A percentile compares a stretch with the other conserved stretches of the same genome.
Conservation (phyloP, 1,140 invertebrate species). For the Caerostris extrusa region DNA sequence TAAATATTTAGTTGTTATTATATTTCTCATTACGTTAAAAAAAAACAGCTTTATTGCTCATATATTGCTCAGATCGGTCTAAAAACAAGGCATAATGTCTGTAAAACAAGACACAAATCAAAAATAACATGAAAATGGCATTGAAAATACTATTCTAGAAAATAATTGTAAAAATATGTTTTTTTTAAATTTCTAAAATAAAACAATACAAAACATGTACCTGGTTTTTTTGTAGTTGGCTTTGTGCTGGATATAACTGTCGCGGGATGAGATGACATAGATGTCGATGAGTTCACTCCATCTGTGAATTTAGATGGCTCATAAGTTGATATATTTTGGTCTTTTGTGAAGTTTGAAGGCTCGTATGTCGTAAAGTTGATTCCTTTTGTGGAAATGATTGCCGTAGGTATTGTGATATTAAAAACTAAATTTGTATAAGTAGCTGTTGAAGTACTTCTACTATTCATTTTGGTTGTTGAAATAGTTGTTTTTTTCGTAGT, state of each 20-base stretch:
- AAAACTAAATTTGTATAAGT: background rate
- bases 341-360: background rate
- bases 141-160: too few species aligned
- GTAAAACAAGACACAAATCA: too few species aligned
- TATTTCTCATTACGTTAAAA: too few species aligned
- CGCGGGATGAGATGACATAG: background rate
- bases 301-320: background rate
- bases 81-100: too few species aligned
- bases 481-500: background rate
- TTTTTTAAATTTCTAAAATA: too few species aligned
- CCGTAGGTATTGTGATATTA: background rate
- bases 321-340: background rate
- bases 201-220: background rate
- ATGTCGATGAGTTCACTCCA: background rate
- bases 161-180: too few species aligned
- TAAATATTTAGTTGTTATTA: too few species aligned
- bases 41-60: too few species aligned
- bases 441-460: background rate
- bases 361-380: background rate
- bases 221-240: background rate
- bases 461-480: background rate
- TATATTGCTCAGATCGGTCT: too few species aligned
- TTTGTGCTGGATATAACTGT: background rate
- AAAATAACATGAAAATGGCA: too few species aligned
- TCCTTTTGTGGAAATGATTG: background rate